Percentiles rank a stretch among this genome's conserved stretches.
Evolutionary conservation across 2,888 invertebrate species (phyloP).

Genomic region (Ctenicera cuprea): DNA sequence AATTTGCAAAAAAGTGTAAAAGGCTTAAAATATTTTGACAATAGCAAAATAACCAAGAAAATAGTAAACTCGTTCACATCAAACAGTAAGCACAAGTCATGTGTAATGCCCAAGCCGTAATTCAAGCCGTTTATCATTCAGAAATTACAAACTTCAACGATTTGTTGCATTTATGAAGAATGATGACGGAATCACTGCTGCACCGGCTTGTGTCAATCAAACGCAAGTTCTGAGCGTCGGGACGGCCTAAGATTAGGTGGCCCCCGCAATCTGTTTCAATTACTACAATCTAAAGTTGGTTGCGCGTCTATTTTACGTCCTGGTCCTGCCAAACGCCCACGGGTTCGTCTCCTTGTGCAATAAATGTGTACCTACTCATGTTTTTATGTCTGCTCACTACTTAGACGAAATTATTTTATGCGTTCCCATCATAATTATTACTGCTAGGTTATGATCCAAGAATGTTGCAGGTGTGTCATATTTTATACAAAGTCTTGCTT

Average conservation of each 20-base stretch:
- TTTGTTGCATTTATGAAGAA: slow-evolving; percentile 62
- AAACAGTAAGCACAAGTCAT: not conserved
- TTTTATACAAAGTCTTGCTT: not conserved
- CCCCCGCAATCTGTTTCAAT: slow-evolving; percentile 36
- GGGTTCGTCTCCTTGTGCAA: slow-evolving; percentile 21
- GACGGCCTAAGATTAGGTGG: slow-evolving; percentile 3
- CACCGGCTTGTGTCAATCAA: slow-evolving; percentile 53
- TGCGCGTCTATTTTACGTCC: slow-evolving; percentile 1
- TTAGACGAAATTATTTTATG: slow-evolving; percentile 23
- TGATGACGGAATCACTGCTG: slow-evolving; percentile 59
- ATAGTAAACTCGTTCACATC: not conserved
- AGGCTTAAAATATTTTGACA: no score
- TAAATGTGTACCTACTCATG: slow-evolving; percentile 13
- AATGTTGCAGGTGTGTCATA: slow-evolving; percentile 16
- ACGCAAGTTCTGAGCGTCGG: slow-evolving; percentile 10
- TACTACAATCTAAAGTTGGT: slow-evolving; percentile 30
- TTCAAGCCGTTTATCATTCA: slow-evolving; percentile 59
- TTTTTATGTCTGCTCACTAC: slow-evolving; percentile 22
- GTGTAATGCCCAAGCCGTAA: slow-evolving; percentile 58
- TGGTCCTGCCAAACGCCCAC: slow-evolving; percentile 31
- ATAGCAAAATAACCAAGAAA: no score
- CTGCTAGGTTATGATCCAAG: slow-evolving; percentile 19
- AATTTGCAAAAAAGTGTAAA: no score
- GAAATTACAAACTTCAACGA: slow-evolving; percentile 58
- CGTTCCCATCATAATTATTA: not conserved